Percentiles rank a stretch among this genome's conserved stretches.
Conservation (phyloP, 2,113 vertebrate species). For the Camelus bactrianus region DNA sequence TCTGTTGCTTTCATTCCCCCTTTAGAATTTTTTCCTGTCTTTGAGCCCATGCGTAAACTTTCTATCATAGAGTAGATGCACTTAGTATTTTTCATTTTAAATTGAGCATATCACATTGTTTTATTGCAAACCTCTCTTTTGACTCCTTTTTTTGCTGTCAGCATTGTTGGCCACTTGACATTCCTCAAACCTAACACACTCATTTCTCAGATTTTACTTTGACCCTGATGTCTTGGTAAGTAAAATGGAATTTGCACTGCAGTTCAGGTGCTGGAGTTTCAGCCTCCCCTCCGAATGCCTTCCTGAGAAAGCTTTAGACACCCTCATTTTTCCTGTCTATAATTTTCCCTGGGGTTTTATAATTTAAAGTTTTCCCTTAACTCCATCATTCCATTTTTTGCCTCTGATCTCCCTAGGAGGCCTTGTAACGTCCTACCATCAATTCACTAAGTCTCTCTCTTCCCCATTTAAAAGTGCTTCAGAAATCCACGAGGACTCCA, state of each 20-base stretch:
- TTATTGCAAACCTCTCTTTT: not conserved
- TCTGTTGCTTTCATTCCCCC: not conserved
- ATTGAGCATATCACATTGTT: not conserved
- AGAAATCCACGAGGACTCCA: not conserved
- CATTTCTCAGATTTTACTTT: not conserved
- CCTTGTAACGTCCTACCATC: not conserved
- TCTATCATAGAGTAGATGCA: not conserved
- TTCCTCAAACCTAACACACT: not conserved
- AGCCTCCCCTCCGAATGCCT: not conserved
- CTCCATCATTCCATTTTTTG: not conserved
- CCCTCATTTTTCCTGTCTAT: not conserved
- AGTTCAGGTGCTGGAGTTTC: not conserved
- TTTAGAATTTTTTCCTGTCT: not conserved
- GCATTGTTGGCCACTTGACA: constrained; percentile 16
- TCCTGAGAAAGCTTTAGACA: not conserved
- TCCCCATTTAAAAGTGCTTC: not conserved
- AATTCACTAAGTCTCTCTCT: not conserved
- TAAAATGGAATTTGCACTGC: not conserved
- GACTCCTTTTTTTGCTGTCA: not conserved
- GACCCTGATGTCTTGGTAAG: not conserved
- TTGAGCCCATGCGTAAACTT: not conserved
- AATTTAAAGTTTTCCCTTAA: not conserved
- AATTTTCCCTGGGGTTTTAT: constrained; percentile 27
- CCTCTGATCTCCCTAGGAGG: not conserved
- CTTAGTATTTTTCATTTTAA: not conserved